Conservation (phyloP, 2,797 vertebrate species). For the Channa striata region DNA sequence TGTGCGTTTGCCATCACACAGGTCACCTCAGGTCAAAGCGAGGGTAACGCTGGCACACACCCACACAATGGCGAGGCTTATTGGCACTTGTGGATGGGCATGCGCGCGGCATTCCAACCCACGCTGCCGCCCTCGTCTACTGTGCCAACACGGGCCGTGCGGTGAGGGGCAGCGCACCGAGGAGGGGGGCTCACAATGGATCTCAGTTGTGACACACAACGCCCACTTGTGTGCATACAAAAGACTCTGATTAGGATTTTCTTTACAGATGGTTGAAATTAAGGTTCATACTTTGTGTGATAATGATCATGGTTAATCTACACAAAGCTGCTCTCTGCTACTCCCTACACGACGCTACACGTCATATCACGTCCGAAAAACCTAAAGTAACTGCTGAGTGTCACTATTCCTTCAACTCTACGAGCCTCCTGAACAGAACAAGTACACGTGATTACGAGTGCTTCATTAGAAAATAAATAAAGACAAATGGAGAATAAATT, state of each 20-base stretch:
- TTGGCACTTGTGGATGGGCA: constrained; percentile 46
- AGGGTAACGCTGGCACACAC: constrained; percentile 23
- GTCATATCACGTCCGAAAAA: constrained; percentile 54
- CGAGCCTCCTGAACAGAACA: not conserved
- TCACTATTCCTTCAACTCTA: constrained; percentile 12
- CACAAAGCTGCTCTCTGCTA: not conserved
- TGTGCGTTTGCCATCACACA: not conserved
- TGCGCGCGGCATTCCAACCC: constrained; percentile 44
- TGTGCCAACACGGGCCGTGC: constrained; percentile 20
- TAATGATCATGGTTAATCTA: not conserved
- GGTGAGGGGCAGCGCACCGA: not conserved
- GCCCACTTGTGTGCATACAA: not conserved
- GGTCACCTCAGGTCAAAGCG: constrained; percentile 40
- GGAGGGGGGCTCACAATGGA: constrained; percentile 9
- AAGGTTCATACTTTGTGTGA: constrained; percentile 6
- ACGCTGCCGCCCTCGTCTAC: not conserved
- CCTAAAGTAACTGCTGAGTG: constrained; percentile 26
- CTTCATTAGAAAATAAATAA: constrained; percentile 50
- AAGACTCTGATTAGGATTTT: not conserved
- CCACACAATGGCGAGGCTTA: constrained; percentile 40
- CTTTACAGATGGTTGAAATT: not conserved
- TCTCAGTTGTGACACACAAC: constrained; percentile 2
- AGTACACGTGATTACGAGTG: not conserved
- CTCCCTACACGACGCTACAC: not conserved
- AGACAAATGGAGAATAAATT: constrained; percentile 47